Evolutionary conservation across 92 coral and sea anemone species (phyloP), one percentile per base, ranked within the genome.

Genomic region (Nematostella vectensis): DNA sequence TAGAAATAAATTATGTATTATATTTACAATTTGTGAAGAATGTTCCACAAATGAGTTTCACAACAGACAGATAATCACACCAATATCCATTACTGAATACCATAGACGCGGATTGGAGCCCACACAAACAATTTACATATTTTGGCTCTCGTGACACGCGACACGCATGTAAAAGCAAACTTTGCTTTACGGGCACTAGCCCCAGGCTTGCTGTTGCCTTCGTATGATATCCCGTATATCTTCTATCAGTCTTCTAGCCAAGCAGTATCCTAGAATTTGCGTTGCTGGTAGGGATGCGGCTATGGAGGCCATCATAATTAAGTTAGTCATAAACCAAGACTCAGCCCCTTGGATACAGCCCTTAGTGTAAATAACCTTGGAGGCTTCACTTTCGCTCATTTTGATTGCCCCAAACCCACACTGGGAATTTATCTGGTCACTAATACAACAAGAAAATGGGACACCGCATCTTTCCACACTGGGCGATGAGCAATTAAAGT

Each of bases 311-410:
- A 85, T 85, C 65, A 81, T 50, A 27, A 80, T 55, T 11, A 85
- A 71, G 57, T 85, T 85, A 2, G 36, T 48, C 48, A 76, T 80
- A 39, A 93, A 63, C 99, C 96, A 93, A 45, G 74, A 59, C 59
- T 86, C 88, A 0, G 81, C 86, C 21, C 84, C 99, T 43, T 87
- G 68, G 31, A 93, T 54, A 50, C 99, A 93, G 0, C 99, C 99
- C 8, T 67, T 57, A 0, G 71, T 71, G 47, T 78, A 69, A 17
- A 93, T 68, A 39, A 37, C 57, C 47, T 61, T 39, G 26, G 50
- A 66, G 0, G 88, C 96, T 15, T 64, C 77, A 3, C 54, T 62
- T 27, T 39, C 49, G 16, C 71, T 15, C n/a, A 68, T 59, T 18
- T 70, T 63, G 29, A 82, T 66, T 28, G 75, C 83, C 8, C 83